Evolutionary conservation across 1,140 invertebrate genomes (phyloP).

Genomic region (Radopholus similis): DNA sequence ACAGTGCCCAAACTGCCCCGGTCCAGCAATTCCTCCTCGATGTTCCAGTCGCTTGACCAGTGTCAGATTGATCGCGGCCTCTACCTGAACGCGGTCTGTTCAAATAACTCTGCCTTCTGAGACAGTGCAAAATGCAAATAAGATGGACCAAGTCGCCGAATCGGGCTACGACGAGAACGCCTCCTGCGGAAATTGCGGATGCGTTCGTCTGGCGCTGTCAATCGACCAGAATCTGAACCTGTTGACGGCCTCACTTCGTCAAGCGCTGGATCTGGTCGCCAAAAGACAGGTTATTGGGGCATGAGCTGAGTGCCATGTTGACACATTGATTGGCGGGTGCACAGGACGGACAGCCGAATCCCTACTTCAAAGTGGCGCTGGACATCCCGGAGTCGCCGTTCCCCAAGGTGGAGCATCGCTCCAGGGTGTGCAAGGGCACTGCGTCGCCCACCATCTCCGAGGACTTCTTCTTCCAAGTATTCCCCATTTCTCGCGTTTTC

Average conservation of each 20-base stretch:
- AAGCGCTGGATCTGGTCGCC: constrained; percentile 39
- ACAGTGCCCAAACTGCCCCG: constrained; percentile 42
- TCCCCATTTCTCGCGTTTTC: neutral
- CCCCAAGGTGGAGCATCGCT: constrained; percentile 48
- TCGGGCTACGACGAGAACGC: constrained; percentile 29
- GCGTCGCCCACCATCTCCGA: constrained; percentile 48
- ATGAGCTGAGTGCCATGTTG: too few species aligned
- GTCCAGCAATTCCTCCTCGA: constrained; percentile 28
- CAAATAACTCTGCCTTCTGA: neutral
- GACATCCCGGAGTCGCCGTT: constrained; percentile 44
- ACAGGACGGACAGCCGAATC: constrained; percentile 49
- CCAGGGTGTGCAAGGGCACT: constrained; percentile 40
- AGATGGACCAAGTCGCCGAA: constrained; percentile 32
- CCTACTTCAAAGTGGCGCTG: constrained; percentile 48
- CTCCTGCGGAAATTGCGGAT: constrained; percentile 31
- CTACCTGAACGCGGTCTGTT: too few species aligned
- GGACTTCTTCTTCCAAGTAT: constrained; percentile 56
- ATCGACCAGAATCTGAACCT: constrained; percentile 41
- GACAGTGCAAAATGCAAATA: neutral
- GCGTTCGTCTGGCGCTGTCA: constrained; percentile 33
- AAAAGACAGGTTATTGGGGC: constrained; percentile 33
- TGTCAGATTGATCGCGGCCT: constrained; percentile 52
- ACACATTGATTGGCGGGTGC: neutral
- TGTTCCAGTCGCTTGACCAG: constrained; percentile 48
- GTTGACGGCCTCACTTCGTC: constrained; percentile 31